Evolutionary conservation across 1,140 invertebrate species (phyloP).

Genomic region (Ylistrum balloti): DNA sequence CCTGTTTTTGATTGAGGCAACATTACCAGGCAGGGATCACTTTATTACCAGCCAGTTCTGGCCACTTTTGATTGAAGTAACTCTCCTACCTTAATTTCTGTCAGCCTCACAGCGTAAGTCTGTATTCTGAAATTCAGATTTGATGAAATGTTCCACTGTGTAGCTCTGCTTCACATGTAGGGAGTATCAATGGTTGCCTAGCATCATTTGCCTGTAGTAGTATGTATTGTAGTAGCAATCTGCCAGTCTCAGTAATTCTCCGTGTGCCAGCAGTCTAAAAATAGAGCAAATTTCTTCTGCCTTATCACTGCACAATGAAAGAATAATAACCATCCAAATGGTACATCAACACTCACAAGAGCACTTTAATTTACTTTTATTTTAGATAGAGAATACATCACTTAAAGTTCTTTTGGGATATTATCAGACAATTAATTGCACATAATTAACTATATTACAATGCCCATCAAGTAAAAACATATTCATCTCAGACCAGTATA

Average conservation of each 20-base stretch:
- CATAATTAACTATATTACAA: too few relatives aligned
- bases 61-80: not conserved
- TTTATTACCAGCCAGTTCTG: not conserved
- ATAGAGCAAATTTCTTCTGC: not conserved
- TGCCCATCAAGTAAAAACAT: too few relatives aligned
- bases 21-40: too few relatives aligned
- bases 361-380: not conserved
- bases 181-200: slow-evolving; percentile 26
- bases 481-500: too few relatives aligned
- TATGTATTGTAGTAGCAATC: not conserved
- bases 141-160: not conserved
- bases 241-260: not conserved
- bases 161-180: not conserved
- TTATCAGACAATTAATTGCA: too few relatives aligned
- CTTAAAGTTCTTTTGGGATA: too few relatives aligned
- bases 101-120: not conserved
- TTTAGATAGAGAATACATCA: too few relatives aligned
- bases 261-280: slow-evolving; percentile 7
- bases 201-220: slow-evolving; percentile 24
- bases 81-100: not conserved
- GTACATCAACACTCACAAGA: not conserved
- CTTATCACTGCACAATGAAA: not conserved
- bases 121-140: not conserved
- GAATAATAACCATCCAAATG: not conserved
- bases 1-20: too few relatives aligned